These are phyloP conservation scores for Schizopygopsis malacanthus DNA, from an alignment of 2,797 vertebrate species.

Conservation along the genomic window DNA sequence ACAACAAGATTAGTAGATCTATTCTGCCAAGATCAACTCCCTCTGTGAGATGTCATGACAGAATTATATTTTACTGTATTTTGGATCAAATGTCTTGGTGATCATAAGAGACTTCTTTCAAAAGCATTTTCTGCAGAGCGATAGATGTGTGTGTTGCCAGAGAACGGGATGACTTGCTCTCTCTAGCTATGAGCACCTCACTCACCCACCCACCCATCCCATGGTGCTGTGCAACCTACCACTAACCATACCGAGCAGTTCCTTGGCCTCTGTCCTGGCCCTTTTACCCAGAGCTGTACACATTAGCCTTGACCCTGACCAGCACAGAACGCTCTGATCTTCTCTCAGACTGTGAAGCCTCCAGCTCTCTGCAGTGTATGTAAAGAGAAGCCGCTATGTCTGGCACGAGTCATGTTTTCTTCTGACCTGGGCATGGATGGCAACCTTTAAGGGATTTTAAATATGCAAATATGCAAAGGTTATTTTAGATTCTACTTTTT, in stretches of 20 bases:
- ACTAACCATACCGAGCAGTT: not conserved
- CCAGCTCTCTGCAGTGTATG: not conserved
- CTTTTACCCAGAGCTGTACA: conserved; percentile 39
- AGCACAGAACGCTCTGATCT: conserved; percentile 8
- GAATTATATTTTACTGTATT: not conserved
- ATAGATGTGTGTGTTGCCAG: not conserved
- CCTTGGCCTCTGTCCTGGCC: conserved; percentile 36
- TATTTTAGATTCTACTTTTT: not conserved
- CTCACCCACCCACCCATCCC: not conserved
- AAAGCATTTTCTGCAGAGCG: too few species aligned
- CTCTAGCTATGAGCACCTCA: not conserved
- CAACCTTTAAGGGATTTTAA: not conserved
- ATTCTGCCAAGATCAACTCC: too few species aligned
- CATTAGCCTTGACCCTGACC: conserved; percentile 42
- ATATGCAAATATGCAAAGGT: too few species aligned
- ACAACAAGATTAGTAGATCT: too few species aligned
- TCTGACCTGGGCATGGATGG: not conserved
- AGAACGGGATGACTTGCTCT: not conserved
- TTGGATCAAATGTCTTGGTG: not conserved
- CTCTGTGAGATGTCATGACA: too few species aligned
- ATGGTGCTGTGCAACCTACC: conserved; percentile 8
- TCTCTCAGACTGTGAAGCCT: conserved; percentile 34
- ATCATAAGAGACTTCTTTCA: not conserved
- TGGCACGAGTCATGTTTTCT: not conserved
- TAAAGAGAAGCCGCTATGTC: not conserved